Evolutionary conservation across 2,113 vertebrate species (phyloP), one percentile per base, ranked within the genome.

Genomic region (Hemicordylus capensis): DNA sequence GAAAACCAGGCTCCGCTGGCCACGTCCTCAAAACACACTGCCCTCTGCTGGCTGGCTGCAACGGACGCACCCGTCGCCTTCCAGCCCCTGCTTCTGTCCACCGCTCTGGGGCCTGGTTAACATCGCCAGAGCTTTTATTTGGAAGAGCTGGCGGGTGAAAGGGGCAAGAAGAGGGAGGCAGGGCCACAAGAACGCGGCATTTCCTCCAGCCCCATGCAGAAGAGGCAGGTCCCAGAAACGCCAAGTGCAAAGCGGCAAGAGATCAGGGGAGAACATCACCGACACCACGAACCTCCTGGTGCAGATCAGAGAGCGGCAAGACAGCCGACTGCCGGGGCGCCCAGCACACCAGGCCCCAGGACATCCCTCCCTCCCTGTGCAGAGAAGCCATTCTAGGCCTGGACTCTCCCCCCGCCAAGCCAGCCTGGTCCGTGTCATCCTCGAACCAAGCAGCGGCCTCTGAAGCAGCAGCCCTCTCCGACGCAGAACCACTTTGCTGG

Each of bases 391-490:
- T 1, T 0, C 14, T 0, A 0, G 14, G 61, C 66, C 44, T 66
- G 46, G 0, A 1, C 56, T 0, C 15, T 37, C 0, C 58, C 1
- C n/a, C n/a, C n/a, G n/a, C 1, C 0, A 1, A 5, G 1, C n/a
- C 37, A 66, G 26, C 2, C 8, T 11, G 6, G 34, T 0, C 0
- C 4, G 6, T 2, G 12, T 0, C 39, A 12, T 37, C 61, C 37
- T 44, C 42, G 34, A 24, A 76, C 6, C 20, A 0, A 0, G 48
- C 58, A 37, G 37, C 2, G 0, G 42, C 0, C 4, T 0, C 0
- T 1, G 75, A 3, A 81, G 42, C 26, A 72, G 48, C 7, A n/a
- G n/a, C n/a, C n/a, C n/a, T n/a, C n/a, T n/a, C n/a, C n/a, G n/a
- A n/a, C n/a, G n/a, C n/a, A n/a, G n/a, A n/a, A n/a, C n/a, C n/a